Base-by-base conservation (phyloP, 1,140 invertebrate species). In the Onthophagus taurus region DNA sequence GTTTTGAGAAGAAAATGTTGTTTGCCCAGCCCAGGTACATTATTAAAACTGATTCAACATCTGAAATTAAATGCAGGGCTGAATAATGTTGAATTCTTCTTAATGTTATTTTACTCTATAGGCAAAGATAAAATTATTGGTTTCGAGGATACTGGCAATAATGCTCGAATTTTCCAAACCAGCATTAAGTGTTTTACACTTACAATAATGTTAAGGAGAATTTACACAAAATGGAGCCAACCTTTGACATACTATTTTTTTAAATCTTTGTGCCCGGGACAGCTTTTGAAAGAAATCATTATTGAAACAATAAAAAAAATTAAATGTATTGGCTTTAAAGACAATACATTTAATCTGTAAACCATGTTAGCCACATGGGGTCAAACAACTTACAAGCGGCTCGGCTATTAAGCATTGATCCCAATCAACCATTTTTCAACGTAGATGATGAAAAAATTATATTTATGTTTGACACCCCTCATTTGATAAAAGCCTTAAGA, bases 401-500 rank as follows among this genome's bases (percentile, higher is more conserved):
- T 7, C 7, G n/a, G 7, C 7, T 26, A 7, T n/a, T 26, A 26
- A n/a, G 24, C 7, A n/a, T 26, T 26, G n/a, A 7, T 26, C 24
- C 24, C n/a, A n/a, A 26, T n/a, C 24, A 26, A 7, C 24, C 24
- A 7, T 26, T 7, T 26, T 26, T 26, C n/a, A 7, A 26, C n/a
- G n/a, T 26, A 7, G 24, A 26, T 26, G n/a, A 26, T 26, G 24
- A 26, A 26, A 26, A 26, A 26, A n/a, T 26, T 26, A 26, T 26
- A 26, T 26, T 7, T 26, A 26, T 26, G 24, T 26, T 26, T 26
- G 24, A 26, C 24, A 26, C 24, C 24, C 42, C 42, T 17, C 42
- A 44, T 26, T 20, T 44, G 14, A 8, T 46, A 31, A 46, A 46
- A 31, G 21, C 44, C 2, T 20, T 18, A 26, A 5, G 44, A 19